These are phyloP conservation scores for Ptychochromis oligacanthus DNA, from an alignment of 2,113 vertebrate species.

Conservation along the genomic window DNA sequence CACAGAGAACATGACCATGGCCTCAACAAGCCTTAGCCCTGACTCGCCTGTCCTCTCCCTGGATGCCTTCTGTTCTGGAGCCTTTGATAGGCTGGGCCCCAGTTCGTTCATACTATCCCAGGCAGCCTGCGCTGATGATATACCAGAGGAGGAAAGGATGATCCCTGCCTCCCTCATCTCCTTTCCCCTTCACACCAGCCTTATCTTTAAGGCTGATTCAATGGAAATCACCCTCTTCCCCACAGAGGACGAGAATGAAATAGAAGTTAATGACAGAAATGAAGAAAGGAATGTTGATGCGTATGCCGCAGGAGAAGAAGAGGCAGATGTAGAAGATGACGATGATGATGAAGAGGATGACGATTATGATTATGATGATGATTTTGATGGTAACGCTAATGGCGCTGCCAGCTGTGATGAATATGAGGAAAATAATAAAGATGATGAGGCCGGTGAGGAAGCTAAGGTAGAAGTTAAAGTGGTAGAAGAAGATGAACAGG, in stretches of 20 bases:
- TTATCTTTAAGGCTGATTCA: constrained; percentile 92
- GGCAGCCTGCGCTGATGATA: constrained; percentile 72
- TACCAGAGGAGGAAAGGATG: constrained; percentile 82
- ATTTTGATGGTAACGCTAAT: constrained; percentile 15
- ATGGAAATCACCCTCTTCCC: constrained; percentile 88
- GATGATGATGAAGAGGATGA: constrained; percentile 71
- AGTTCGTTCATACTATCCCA: constrained; percentile 79
- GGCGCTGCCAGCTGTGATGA: not conserved
- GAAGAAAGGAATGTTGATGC: constrained; percentile 76
- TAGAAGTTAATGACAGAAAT: constrained; percentile 59
- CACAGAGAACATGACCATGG: constrained; percentile 73
- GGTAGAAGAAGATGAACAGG: constrained; percentile 66
- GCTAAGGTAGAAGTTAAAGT: constrained; percentile 81
- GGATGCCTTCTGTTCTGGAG: constrained; percentile 63
- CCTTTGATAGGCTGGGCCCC: constrained; percentile 67
- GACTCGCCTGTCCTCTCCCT: constrained; percentile 64
- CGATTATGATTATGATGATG: not conserved
- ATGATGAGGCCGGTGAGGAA: constrained; percentile 58
- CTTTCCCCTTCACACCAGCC: constrained; percentile 89
- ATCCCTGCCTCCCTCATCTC: constrained; percentile 90
- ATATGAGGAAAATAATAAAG: constrained; percentile 22
- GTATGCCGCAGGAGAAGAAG: constrained; percentile 82
- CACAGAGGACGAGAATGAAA: constrained; percentile 78
- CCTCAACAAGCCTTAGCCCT: constrained; percentile 62
- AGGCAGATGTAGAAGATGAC: constrained; percentile 81